Conservation (phyloP, 2,888 invertebrate species). For the Hydropsyche betteni region DNA sequence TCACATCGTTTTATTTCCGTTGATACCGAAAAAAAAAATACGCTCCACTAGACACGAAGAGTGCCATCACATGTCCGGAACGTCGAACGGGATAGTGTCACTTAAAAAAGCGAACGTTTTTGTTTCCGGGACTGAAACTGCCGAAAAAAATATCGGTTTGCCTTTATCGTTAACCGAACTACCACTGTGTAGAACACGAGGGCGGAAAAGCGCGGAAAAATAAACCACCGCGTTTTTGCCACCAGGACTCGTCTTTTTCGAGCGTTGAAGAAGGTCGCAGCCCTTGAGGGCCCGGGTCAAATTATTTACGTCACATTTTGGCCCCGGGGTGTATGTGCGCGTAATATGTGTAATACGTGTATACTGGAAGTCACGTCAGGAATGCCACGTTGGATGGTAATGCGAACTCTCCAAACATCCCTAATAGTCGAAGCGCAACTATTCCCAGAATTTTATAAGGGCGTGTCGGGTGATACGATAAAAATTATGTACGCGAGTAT, state of each 20-base stretch:
- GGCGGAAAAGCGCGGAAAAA: too few relatives aligned
- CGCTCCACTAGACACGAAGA: background rate
- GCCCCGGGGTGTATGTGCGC: background rate
- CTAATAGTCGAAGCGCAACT: too few relatives aligned
- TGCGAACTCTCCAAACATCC: too few relatives aligned
- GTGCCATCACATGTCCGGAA: conserved; percentile 12
- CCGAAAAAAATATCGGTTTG: conserved; percentile 5
- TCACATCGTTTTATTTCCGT: conserved; percentile 1
- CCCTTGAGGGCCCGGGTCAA: background rate
- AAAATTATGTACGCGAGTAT: too few relatives aligned
- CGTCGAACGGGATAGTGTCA: background rate
- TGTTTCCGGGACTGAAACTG: background rate
- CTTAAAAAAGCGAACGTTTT: conserved; percentile 20
- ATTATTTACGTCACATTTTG: conserved; percentile 30
- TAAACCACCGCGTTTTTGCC: background rate
- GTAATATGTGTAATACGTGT: background rate
- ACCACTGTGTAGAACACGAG: too few relatives aligned
- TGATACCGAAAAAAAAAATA: too few relatives aligned
- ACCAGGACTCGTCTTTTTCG: background rate
- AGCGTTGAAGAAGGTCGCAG: conserved; percentile 4
- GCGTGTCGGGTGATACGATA: too few relatives aligned
- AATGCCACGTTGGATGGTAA: too few relatives aligned
- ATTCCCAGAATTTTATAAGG: too few relatives aligned
- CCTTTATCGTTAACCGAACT: too few relatives aligned
- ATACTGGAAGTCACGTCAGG: too few relatives aligned